phyloP scores from a whole-genome alignment of 2,888 invertebrate genomes.

The Sinodicranocentrus sp. region DNA sequence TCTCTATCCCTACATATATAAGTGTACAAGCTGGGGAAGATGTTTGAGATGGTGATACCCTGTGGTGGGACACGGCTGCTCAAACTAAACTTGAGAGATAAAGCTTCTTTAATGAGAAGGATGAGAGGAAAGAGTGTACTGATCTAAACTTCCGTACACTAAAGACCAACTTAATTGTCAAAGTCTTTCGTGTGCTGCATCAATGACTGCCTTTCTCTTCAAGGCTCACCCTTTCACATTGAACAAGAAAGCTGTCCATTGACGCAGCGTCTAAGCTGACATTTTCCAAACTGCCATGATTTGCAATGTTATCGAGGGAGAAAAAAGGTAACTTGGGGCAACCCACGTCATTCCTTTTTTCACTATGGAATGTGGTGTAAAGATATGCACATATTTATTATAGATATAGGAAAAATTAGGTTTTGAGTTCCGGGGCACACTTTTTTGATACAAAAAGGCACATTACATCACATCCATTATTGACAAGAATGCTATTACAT shows the following conservation, averaged over 20 bases:
- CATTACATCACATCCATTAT: constrained; percentile 59
- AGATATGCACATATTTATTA: too few species aligned
- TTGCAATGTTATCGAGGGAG: too few species aligned
- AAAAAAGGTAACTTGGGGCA: too few species aligned
- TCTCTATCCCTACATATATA: constrained; percentile 12
- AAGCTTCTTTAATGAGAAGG: constrained; percentile 52
- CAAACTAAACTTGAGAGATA: constrained; percentile 42
- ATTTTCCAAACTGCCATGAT: too few species aligned
- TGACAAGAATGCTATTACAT: constrained; percentile 67
- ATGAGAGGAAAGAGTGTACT: constrained; percentile 47
- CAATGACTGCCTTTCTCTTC: too few species aligned
- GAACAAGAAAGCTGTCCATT: too few species aligned
- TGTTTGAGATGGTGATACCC: background rate
- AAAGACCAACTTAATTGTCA: constrained; percentile 62
- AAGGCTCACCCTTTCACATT: too few species aligned
- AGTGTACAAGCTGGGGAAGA: constrained; percentile 1
- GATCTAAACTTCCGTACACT: constrained; percentile 47
- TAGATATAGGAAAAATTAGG: constrained; percentile 36
- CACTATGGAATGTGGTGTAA: constrained; percentile 21
- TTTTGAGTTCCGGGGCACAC: too few species aligned
- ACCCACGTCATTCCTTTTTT: too few species aligned
- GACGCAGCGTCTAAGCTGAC: too few species aligned
- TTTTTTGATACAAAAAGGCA: constrained; percentile 11
- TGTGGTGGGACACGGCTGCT: constrained; percentile 38
- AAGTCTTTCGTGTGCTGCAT: constrained; percentile 32